phyloP scores from a whole-genome alignment of 2,797 vertebrate genomes.

The Emydoidea blandingii region DNA sequence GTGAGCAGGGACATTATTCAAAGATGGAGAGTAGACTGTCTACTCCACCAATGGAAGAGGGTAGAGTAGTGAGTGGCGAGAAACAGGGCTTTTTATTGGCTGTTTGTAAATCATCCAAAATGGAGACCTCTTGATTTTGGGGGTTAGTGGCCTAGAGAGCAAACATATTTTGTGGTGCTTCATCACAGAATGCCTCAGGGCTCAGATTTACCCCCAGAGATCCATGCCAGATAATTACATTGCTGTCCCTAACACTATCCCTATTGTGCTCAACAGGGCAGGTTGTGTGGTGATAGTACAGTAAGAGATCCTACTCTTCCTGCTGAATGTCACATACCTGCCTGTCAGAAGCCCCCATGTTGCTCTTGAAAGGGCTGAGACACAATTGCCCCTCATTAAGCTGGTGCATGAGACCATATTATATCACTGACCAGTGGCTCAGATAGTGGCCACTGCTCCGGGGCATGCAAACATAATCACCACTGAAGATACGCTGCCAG shows the following conservation, averaged over 20 bases:
- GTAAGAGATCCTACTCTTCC: conserved; percentile 48
- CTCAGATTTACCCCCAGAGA: conserved; percentile 8
- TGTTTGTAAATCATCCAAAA: background rate
- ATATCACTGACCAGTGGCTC: conserved; percentile 54
- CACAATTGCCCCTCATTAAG: conserved; percentile 64
- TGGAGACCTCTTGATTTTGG: background rate
- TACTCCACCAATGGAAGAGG: background rate
- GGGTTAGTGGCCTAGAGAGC: background rate
- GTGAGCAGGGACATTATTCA: background rate
- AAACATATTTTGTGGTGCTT: background rate
- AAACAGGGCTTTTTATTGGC: background rate
- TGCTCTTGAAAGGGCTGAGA: conserved; percentile 61
- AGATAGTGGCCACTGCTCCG: conserved; percentile 64
- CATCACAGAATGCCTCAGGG: background rate
- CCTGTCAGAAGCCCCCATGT: conserved; percentile 68
- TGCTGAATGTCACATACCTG: conserved; percentile 61
- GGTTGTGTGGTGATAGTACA: conserved; percentile 50
- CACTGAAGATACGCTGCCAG: conserved; percentile 66
- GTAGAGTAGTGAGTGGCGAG: background rate
- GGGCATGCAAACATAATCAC: conserved; percentile 67
- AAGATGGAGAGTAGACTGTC: background rate
- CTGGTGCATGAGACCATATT: conserved; percentile 8
- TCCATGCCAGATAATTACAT: conserved; percentile 33
- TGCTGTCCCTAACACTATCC: conserved; percentile 53
- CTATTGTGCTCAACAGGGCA: background rate